Conservation (phyloP, 2,113 vertebrate genomes). For the Motacilla tschutschensis region DNA sequence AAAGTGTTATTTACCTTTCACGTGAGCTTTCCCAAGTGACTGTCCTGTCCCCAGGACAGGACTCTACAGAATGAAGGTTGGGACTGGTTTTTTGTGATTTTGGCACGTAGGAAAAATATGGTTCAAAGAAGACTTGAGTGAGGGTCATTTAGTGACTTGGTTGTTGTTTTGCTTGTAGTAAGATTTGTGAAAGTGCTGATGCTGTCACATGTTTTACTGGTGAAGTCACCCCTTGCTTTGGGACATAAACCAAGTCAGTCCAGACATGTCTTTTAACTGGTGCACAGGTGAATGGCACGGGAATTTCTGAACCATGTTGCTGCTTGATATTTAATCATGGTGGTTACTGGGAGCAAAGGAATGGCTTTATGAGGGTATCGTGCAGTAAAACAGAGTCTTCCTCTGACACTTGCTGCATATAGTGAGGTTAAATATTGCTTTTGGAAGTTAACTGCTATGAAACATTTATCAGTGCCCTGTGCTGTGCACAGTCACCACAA, state of each 20-base stretch:
- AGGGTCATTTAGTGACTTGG: background rate
- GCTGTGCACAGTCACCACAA: background rate
- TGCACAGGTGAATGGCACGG: background rate
- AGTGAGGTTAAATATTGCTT: background rate
- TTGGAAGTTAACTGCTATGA: background rate
- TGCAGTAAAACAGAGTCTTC: background rate
- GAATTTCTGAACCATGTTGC: background rate
- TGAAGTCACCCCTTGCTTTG: background rate
- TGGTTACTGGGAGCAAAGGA: background rate
- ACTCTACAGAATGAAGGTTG: background rate
- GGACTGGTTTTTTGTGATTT: background rate
- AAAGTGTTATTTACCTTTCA: background rate
- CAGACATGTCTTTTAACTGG: background rate
- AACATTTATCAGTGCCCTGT: background rate
- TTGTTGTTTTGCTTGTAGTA: background rate
- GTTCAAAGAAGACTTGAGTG: background rate
- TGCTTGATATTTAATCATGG: background rate
- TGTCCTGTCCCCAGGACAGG: background rate
- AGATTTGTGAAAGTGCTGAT: background rate
- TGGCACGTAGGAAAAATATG: background rate
- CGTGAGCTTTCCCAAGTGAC: background rate
- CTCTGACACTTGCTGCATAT: fast-evolving
- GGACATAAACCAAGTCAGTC: background rate
- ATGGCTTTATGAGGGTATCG: background rate
- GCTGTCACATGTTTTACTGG: background rate